Conservation (phyloP, 2,888 invertebrate genomes). For the Molorchus minor region DNA sequence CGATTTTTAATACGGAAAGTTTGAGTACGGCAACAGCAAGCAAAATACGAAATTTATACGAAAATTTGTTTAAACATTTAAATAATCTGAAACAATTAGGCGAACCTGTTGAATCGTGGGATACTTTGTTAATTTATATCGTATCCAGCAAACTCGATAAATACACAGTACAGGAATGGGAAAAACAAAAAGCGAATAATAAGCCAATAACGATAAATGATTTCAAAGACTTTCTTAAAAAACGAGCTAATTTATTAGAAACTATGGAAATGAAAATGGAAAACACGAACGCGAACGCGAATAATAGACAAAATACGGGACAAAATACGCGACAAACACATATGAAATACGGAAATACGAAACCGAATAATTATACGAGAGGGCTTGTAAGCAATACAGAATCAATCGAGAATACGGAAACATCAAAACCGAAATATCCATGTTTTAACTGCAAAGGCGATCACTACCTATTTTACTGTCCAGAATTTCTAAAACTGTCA, state of each 20-base stretch:
- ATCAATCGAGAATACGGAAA: not conserved
- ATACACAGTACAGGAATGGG: not conserved
- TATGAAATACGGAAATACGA: not conserved
- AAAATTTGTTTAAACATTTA: slow-evolving; percentile 31
- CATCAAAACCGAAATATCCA: slow-evolving; percentile 9
- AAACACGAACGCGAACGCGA: not conserved
- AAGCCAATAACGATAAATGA: not conserved
- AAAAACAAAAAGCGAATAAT: slow-evolving; percentile 3
- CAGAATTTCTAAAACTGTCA: slow-evolving; percentile 21
- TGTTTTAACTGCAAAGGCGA: slow-evolving; percentile 26
- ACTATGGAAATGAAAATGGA: slow-evolving; percentile 19
- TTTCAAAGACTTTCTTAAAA: slow-evolving; percentile 31
- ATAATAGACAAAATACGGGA: not conserved
- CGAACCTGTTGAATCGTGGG: slow-evolving; percentile 30
- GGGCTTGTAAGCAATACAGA: not conserved
- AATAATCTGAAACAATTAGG: slow-evolving; percentile 31
- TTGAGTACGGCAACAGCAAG: not conserved
- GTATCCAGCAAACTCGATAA: slow-evolving; percentile 20
- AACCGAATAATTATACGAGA: not conserved
- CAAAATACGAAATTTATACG: slow-evolving; percentile 4
- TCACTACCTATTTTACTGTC: slow-evolving; percentile 29
- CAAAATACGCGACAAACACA: not conserved
- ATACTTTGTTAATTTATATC: slow-evolving; percentile 33
- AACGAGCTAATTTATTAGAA: slow-evolving; percentile 31
- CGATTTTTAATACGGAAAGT: slow-evolving; percentile 18